Evolutionary conservation across 2,797 vertebrate species (phyloP).

Genomic region (Rhabdophis nuchalis): DNA sequence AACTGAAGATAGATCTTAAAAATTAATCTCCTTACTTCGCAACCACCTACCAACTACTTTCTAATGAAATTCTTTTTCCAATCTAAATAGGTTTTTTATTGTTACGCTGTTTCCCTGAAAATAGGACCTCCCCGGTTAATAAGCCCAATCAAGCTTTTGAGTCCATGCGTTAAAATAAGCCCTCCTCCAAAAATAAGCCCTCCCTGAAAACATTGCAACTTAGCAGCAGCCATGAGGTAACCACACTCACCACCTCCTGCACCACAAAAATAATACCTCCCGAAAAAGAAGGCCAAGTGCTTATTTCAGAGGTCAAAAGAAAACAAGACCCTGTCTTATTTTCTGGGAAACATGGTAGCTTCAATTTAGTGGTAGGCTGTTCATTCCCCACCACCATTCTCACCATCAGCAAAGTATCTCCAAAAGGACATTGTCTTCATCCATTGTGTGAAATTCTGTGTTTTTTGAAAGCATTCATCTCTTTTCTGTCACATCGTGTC

Average conservation of each 20-base stretch:
- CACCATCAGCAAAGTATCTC: background rate
- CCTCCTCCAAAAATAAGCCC: too few species aligned
- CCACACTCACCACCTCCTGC: too few species aligned
- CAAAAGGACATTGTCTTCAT: background rate
- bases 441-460: background rate
- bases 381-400: background rate
- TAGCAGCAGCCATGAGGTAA: too few species aligned
- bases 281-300: too few species aligned
- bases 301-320: too few species aligned
- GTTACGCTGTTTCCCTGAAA: background rate
- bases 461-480: background rate
- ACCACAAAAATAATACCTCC: too few species aligned
- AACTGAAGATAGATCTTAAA: background rate
- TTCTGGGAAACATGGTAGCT: background rate
- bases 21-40: background rate
- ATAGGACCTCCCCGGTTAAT: too few species aligned
- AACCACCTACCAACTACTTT: background rate
- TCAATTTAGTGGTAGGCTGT: background rate
- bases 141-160: too few species aligned
- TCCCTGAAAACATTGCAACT: too few species aligned
- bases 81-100: background rate
- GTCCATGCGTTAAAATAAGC: too few species aligned
- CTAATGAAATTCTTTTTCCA: background rate
- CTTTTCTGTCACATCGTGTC: background rate
- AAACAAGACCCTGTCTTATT: too few species aligned